phyloP scores from a whole-genome alignment of 2,888 invertebrate species.

The Apamea epomidion region DNA sequence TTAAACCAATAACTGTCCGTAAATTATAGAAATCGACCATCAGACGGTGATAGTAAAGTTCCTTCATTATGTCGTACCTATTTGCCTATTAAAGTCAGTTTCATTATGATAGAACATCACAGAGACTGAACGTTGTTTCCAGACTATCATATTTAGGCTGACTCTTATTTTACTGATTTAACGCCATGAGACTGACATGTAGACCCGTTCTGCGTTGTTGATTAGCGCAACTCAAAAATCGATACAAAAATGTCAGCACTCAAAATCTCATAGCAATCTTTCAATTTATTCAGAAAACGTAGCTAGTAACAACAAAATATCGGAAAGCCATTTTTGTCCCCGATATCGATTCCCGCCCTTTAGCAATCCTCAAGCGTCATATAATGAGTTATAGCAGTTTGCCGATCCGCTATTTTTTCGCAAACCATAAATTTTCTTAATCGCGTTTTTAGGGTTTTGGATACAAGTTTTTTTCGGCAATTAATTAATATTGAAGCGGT shows the following conservation, averaged over 20 bases:
- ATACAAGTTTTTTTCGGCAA: slow-evolving; percentile 52
- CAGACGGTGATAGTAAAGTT: too few species aligned
- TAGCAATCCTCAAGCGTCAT: slow-evolving; percentile 50
- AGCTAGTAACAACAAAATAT: slow-evolving; percentile 53
- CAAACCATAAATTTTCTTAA: slow-evolving; percentile 62
- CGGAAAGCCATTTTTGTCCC: slow-evolving; percentile 64
- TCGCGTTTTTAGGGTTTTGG: slow-evolving; percentile 45
- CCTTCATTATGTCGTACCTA: background rate
- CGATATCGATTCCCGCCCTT: slow-evolving; percentile 62
- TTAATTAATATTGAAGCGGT: slow-evolving; percentile 57
- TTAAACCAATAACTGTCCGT: too few species aligned
- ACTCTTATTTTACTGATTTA: background rate
- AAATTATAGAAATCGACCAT: too few species aligned
- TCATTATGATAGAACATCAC: background rate
- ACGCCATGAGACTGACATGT: background rate
- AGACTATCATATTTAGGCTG: background rate
- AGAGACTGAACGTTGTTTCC: background rate
- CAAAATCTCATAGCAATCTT: slow-evolving; percentile 31
- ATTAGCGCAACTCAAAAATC: background rate
- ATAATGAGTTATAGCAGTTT: slow-evolving; percentile 61
- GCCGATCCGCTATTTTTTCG: slow-evolving; percentile 47
- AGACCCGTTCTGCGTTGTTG: background rate
- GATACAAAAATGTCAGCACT: background rate
- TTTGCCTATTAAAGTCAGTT: background rate
- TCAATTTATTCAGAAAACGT: slow-evolving; percentile 41